Percentiles rank a stretch among this genome's conserved stretches.
Conservation (phyloP, 2,888 invertebrate genomes). For the Clostera curtula region DNA sequence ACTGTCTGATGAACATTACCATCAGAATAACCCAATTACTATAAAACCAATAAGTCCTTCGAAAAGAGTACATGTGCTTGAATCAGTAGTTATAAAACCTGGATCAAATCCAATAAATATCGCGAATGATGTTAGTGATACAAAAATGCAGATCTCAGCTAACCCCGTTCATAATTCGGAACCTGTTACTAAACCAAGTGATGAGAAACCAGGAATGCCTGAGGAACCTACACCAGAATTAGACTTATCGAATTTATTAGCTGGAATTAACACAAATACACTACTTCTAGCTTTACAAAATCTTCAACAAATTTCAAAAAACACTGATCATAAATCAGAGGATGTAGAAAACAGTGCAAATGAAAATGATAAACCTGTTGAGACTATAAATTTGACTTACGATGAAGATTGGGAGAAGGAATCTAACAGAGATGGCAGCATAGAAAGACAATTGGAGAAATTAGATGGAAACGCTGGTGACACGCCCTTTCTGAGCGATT, state of each 20-base stretch:
- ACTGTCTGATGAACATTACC: conserved; percentile 19
- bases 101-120: conserved; percentile 9
- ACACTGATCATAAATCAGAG: conserved; percentile 15
- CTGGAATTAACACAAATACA: conserved; percentile 58
- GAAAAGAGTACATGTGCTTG: conserved; percentile 51
- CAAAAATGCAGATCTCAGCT: conserved; percentile 4
- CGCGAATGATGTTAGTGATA: conserved; percentile 7
- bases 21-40: conserved; percentile 10
- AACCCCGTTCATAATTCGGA: background rate
- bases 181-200: conserved; percentile 5
- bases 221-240: conserved; percentile 23
- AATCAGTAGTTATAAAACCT: conserved; percentile 47
- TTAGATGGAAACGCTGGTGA: conserved; percentile 54
- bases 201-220: conserved; percentile 7
- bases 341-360: conserved; percentile 14
- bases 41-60: conserved; percentile 35
- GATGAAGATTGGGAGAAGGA: conserved; percentile 66
- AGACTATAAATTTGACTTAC: conserved; percentile 61
- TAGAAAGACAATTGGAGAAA: conserved; percentile 51
- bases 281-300: conserved; percentile 60
- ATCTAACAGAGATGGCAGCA: conserved; percentile 51
- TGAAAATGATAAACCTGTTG: conserved; percentile 25
- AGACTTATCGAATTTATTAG: conserved; percentile 48
- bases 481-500: conserved; percentile 66
- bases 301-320: conserved; percentile 51